A percentile compares a stretch with the other conserved stretches of the same genome.
phyloP scores from a whole-genome alignment of 1,140 invertebrate species.

The Mizuhopecten yessoensis region DNA sequence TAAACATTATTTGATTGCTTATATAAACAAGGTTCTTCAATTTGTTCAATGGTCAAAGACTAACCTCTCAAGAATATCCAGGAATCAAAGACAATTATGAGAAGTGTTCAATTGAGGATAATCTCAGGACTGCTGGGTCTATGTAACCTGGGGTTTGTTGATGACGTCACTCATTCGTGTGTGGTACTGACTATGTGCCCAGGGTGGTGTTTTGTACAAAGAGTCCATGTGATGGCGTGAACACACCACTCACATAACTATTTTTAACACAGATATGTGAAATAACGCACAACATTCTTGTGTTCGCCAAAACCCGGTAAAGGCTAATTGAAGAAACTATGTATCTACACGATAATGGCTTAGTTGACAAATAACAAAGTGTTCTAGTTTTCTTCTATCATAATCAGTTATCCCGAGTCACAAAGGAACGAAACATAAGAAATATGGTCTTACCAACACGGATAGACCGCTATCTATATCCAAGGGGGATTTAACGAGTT shows the following conservation, averaged over 20 bases:
- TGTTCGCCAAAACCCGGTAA: background rate
- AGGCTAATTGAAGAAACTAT: background rate
- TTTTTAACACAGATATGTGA: conserved; percentile 22
- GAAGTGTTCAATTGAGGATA: background rate
- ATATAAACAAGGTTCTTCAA: background rate
- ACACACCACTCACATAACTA: conserved; percentile 27
- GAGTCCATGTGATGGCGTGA: background rate
- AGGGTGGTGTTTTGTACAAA: conserved; percentile 2
- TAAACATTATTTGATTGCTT: background rate
- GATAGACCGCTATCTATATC: background rate
- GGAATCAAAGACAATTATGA: background rate
- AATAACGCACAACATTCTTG: conserved; percentile 31
- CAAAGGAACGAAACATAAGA: conserved; percentile 13
- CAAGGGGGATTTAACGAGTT: background rate
- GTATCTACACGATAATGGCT: background rate
- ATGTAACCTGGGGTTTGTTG: background rate
- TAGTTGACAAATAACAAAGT: background rate
- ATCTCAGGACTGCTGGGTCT: background rate
- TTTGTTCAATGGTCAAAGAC: background rate
- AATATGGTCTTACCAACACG: background rate
- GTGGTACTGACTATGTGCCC: background rate
- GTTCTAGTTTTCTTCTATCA: background rate
- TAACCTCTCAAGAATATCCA: background rate
- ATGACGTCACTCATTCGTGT: conserved; percentile 25
- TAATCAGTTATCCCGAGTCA: background rate